Conservation (phyloP, 2,888 invertebrate species). For the Candidula unifasciata region DNA sequence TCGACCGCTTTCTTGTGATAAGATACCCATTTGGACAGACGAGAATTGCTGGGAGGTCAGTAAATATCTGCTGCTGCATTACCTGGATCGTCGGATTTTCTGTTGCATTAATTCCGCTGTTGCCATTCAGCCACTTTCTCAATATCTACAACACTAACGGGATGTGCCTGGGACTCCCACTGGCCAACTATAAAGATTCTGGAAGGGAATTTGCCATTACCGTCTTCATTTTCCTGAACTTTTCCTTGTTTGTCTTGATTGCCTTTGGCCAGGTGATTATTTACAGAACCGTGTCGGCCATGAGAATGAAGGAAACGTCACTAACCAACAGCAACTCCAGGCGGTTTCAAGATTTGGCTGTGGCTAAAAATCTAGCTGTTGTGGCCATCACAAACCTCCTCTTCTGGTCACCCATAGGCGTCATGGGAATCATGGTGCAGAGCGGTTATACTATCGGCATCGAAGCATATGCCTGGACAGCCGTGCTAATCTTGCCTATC, state of each 20-base stretch:
- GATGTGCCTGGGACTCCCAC: conserved; percentile 75
- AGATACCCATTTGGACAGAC: conserved; percentile 80
- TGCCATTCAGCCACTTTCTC: conserved; percentile 53
- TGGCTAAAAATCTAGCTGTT: conserved; percentile 69
- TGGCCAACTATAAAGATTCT: conserved; percentile 70
- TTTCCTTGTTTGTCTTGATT: conserved; percentile 6
- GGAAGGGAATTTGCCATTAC: conserved; percentile 72
- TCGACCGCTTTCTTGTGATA: conserved; percentile 83
- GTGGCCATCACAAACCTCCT: conserved; percentile 69
- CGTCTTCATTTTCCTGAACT: conserved; percentile 15
- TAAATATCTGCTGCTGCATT: not conserved
- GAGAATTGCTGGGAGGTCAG: not conserved
- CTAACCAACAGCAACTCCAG: conserved; percentile 11
- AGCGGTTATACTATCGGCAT: not conserved
- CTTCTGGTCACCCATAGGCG: conserved; percentile 69
- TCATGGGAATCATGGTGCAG: conserved; percentile 33
- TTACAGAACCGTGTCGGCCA: conserved; percentile 3
- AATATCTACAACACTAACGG: conserved; percentile 55
- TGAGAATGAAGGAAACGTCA: conserved; percentile 7
- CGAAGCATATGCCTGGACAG: conserved; percentile 1
- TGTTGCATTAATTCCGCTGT: conserved; percentile 71
- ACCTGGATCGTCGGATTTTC: conserved; percentile 56
- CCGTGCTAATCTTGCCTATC: conserved; percentile 14
- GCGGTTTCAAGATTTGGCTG: conserved; percentile 59
- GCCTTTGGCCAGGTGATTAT: not conserved